phyloP scores from a whole-genome alignment of 1,140 invertebrate genomes.

The Radopholus similis region DNA sequence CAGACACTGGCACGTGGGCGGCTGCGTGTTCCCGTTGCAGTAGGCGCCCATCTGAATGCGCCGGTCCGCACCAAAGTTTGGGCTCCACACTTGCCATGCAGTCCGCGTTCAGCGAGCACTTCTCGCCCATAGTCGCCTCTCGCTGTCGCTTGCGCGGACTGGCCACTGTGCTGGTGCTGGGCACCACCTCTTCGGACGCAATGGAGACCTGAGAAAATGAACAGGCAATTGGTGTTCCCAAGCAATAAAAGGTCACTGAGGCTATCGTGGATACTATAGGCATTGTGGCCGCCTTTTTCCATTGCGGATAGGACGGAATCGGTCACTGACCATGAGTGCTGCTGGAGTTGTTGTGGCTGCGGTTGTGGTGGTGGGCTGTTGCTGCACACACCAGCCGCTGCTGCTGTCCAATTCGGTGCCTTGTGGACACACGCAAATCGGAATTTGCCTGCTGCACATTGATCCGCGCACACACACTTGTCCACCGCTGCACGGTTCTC shows the following conservation, averaged over 20 bases:
- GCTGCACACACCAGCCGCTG: conserved; percentile 47
- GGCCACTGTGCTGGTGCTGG: background rate
- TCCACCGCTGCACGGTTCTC: conserved; percentile 53
- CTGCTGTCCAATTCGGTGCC: conserved; percentile 50
- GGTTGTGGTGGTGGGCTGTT: background rate
- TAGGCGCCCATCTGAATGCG: conserved; percentile 45
- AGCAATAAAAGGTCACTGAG: too few relatives aligned
- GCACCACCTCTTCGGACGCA: background rate
- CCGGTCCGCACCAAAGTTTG: background rate
- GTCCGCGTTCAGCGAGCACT: conserved; percentile 55
- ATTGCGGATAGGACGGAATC: too few relatives aligned
- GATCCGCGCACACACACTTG: conserved; percentile 47
- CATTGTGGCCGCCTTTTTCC: too few relatives aligned
- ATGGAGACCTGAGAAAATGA: background rate
- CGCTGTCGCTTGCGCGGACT: conserved; percentile 34
- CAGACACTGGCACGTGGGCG: conserved; percentile 57
- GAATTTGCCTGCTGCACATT: conserved; percentile 52
- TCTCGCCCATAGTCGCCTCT: conserved; percentile 43
- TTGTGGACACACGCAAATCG: conserved; percentile 54
- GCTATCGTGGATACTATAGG: too few relatives aligned
- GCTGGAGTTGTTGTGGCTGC: conserved; percentile 9
- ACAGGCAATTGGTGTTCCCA: too few relatives aligned
- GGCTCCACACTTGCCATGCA: conserved; percentile 32
- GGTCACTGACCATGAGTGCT: background rate
- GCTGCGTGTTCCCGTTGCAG: conserved; percentile 59